These are phyloP conservation scores for Rhinoderma darwinii DNA, from an alignment of 2,113 vertebrate genomes.

Conservation along the genomic window DNA sequence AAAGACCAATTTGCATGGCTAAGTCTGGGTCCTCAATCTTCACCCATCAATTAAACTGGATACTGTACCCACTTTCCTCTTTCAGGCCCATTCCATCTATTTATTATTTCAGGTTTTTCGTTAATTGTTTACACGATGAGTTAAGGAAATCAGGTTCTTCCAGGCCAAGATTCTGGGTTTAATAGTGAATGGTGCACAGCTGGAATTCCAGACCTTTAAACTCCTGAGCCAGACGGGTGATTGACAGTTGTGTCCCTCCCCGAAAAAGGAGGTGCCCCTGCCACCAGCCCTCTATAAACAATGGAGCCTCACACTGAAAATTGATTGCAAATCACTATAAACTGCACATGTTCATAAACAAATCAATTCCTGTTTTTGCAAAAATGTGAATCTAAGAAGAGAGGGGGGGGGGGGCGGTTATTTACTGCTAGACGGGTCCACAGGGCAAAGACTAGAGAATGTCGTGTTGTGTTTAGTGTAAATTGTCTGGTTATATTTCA, in stretches of 20 bases:
- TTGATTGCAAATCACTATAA: not conserved
- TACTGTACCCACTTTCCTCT: not conserved
- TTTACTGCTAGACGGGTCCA: not conserved
- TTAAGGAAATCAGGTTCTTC: not conserved
- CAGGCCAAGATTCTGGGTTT: not conserved
- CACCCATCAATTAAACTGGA: not conserved
- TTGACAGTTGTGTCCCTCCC: constrained; percentile 36
- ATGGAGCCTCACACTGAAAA: constrained; percentile 1
- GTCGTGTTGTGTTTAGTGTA: too few species aligned
- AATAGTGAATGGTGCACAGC: constrained; percentile 28
- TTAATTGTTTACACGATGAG: constrained; percentile 29
- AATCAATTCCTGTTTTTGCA: constrained; percentile 7
- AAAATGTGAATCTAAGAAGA: not conserved
- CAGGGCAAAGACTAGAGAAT: not conserved
- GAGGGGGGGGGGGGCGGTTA: too few species aligned
- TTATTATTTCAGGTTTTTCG: constrained; percentile 37
- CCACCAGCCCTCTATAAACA: not conserved
- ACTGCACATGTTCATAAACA: not conserved
- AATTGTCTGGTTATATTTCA: too few species aligned
- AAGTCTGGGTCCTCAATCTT: not conserved
- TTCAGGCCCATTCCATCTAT: not conserved
- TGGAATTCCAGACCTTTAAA: constrained; percentile 33
- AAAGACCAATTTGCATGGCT: constrained; percentile 31
- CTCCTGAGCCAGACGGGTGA: constrained; percentile 30
- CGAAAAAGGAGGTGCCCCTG: constrained; percentile 14